phyloP scores from a whole-genome alignment of 2,888 invertebrate species.

The Gortyna flavago region DNA sequence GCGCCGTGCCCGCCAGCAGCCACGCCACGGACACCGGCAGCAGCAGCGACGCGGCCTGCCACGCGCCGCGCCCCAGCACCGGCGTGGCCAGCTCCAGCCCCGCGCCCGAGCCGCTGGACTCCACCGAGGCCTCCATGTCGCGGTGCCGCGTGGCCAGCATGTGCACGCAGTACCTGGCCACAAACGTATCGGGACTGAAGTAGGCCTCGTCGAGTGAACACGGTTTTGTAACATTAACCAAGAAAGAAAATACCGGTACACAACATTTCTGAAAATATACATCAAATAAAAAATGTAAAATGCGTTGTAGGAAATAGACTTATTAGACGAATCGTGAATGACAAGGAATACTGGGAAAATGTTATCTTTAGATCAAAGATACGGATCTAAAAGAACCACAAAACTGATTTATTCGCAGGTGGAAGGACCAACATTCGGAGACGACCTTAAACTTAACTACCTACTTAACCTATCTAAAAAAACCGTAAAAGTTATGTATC shows the following conservation, averaged over 20 bases:
- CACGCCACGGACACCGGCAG: constrained; percentile 92
- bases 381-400: not conserved
- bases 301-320: not conserved
- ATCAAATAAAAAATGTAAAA: not conserved
- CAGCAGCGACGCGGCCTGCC: constrained; percentile 76
- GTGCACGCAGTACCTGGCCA: constrained; percentile 85
- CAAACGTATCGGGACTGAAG: not conserved
- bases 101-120: constrained; percentile 75
- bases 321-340: not conserved
- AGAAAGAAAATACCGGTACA: not conserved
- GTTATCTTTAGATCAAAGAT: not conserved
- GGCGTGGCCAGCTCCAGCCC: constrained; percentile 94
- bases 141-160: constrained; percentile 90
- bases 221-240: not conserved
- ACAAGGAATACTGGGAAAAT: not conserved
- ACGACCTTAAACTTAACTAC: not conserved
- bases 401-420: not conserved
- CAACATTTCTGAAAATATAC: not conserved
- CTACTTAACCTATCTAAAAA: not conserved
- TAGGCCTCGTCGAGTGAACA: not conserved
- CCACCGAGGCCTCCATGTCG: constrained; percentile 80
- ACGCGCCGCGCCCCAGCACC: constrained; percentile 88
- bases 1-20: constrained; percentile 92
- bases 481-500: not conserved
- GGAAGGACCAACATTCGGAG: not conserved